phyloP scores from a whole-genome alignment of 2,888 invertebrate species.

The Dichetophora obliterata region DNA sequence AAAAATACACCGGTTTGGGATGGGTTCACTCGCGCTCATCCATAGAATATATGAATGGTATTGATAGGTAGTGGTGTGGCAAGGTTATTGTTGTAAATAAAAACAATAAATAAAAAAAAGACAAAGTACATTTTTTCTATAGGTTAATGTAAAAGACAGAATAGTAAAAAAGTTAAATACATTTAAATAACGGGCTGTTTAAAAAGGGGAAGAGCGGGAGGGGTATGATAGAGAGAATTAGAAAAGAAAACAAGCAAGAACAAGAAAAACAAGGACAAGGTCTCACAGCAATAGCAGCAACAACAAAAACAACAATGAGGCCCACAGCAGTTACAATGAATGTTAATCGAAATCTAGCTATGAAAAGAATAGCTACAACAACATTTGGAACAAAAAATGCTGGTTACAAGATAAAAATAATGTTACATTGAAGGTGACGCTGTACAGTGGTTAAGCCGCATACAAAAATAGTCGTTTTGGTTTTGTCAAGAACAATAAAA shows the following conservation, averaged over 20 bases:
- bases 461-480: no score
- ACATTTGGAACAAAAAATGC: neutral
- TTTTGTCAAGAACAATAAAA: no score
- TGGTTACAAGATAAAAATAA: neutral
- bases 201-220: neutral
- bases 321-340: slow-evolving; percentile 12
- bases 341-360: slow-evolving; percentile 27
- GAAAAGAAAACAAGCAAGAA: neutral
- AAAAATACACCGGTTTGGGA: no score
- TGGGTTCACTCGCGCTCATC: no score
- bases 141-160: neutral
- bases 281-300: neutral
- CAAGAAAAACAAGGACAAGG: slow-evolving; percentile 7
- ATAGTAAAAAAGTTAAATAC: neutral
- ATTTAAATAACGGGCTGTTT: neutral
- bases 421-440: neutral
- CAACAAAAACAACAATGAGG: neutral
- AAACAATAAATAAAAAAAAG: neutral
- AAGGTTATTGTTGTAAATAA: no score
- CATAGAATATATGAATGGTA: no score
- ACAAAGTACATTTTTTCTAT: neutral
- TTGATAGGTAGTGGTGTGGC: no score
- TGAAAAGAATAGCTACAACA: slow-evolving; percentile 12
- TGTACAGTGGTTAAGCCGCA: neutral
- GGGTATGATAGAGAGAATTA: neutral